Evolutionary conservation across 2,797 vertebrate genomes (phyloP).

Genomic region (Serranus cabrilla): DNA sequence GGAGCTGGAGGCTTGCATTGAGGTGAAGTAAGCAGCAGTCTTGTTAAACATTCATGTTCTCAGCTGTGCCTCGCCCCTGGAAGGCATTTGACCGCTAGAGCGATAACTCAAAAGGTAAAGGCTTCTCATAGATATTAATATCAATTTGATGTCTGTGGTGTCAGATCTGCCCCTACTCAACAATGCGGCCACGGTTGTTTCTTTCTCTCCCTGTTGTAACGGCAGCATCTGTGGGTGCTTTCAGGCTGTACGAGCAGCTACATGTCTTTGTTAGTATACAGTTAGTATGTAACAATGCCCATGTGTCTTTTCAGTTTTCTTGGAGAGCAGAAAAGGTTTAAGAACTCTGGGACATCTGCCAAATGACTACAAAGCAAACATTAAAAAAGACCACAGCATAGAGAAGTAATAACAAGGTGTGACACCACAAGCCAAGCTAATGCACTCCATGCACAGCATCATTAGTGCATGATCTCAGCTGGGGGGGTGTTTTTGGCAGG

Average conservation of each 20-base stretch:
- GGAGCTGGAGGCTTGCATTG: constrained; percentile 76
- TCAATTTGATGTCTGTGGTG: constrained; percentile 76
- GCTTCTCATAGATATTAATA: constrained; percentile 80
- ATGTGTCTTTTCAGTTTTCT: constrained; percentile 22
- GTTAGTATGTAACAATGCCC: constrained; percentile 18
- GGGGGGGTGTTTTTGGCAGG: constrained; percentile 51
- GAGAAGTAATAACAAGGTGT: constrained; percentile 41
- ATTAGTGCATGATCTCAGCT: constrained; percentile 57
- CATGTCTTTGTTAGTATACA: constrained; percentile 12
- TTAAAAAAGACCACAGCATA: constrained; percentile 17
- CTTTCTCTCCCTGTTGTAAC: constrained; percentile 17
- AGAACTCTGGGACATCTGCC: constrained; percentile 20
- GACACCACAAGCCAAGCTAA: constrained; percentile 43
- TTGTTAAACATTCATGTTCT: constrained; percentile 86
- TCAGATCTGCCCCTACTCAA: constrained; percentile 55
- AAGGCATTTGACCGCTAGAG: constrained; percentile 80
- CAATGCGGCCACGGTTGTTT: constrained; percentile 27
- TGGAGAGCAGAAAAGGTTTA: constrained; percentile 8
- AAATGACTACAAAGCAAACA: constrained; percentile 36
- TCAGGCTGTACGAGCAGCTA: background rate
- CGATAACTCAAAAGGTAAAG: constrained; percentile 81
- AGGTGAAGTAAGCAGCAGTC: constrained; percentile 77
- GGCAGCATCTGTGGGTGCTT: background rate
- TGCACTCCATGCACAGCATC: constrained; percentile 38
- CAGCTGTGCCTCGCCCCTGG: constrained; percentile 69